Percentiles rank a stretch among this genome's conserved stretches.
These are phyloP conservation scores for Ephestia elutella DNA, from an alignment of 1,140 invertebrate genomes.

Conservation along the genomic window DNA sequence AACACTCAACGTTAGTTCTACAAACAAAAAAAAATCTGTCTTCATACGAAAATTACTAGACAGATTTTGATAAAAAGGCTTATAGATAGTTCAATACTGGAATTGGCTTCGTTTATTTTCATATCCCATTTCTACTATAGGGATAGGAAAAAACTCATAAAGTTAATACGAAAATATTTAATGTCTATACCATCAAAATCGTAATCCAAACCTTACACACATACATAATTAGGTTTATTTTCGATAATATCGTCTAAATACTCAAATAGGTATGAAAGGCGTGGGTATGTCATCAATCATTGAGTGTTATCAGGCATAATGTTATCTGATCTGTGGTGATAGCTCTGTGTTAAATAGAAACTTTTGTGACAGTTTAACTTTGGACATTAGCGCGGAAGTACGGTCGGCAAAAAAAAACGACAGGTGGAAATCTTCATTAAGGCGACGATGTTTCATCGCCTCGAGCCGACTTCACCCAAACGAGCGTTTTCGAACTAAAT, in stretches of 20 bases:
- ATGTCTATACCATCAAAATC: neutral
- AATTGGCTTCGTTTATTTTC: no score
- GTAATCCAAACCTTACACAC: slow-evolving; percentile 47
- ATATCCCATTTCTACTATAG: no score
- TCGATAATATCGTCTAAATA: neutral
- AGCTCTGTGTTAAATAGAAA: slow-evolving; percentile 51
- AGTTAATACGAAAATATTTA: no score
- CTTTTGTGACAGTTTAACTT: slow-evolving; percentile 63
- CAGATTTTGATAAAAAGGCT: no score
- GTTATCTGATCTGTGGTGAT: slow-evolving; percentile 52
- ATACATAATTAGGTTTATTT: neutral
- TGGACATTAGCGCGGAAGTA: slow-evolving; percentile 41
- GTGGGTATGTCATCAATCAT: slow-evolving; percentile 44
- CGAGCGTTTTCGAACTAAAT: no score
- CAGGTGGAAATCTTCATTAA: neutral
- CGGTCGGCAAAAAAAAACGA: slow-evolving; percentile 30
- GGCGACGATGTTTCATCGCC: no score
- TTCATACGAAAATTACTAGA: no score
- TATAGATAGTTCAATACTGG: no score
- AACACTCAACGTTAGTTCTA: no score
- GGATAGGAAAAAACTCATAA: no score
- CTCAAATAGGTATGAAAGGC: neutral
- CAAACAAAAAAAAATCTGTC: no score
- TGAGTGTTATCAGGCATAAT: slow-evolving; percentile 34
- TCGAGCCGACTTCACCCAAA: no score